Conservation (phyloP, 2,113 vertebrate species). For the Takifugu bimaculatus region DNA sequence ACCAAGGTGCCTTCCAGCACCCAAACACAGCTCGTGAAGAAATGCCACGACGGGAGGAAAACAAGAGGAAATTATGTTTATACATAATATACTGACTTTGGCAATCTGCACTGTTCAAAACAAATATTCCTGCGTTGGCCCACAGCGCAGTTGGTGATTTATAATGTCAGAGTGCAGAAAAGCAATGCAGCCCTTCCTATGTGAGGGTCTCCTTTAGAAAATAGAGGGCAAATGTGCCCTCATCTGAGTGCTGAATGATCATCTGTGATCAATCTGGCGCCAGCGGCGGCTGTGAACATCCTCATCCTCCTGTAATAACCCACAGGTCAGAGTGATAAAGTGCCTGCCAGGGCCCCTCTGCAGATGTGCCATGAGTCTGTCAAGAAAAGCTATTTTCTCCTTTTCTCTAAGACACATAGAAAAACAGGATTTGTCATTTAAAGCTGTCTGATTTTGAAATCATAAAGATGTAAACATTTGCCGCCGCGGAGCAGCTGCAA, state of each 20-base stretch:
- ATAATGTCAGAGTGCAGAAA: conserved; percentile 10
- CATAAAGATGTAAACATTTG: no score
- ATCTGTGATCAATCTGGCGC: conserved; percentile 8
- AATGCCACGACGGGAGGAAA: neutral
- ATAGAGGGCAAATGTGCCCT: conserved; percentile 14
- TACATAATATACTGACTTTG: neutral
- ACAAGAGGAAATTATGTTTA: conserved; percentile 2
- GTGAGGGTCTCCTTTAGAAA: conserved; percentile 4
- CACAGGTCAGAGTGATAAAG: conserved; percentile 28
- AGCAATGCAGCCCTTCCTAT: conserved; percentile 22
- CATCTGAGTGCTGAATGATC: conserved; percentile 12
- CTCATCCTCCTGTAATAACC: conserved; percentile 5
- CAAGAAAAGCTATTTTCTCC: no score
- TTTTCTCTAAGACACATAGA: neutral
- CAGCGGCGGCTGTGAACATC: conserved; percentile 2
- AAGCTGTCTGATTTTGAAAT: no score
- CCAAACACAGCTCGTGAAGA: neutral
- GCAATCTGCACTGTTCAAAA: neutral
- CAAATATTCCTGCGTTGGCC: neutral
- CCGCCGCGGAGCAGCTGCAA: no score
- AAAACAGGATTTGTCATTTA: no score
- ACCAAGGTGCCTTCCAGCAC: conserved; percentile 20
- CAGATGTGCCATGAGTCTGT: neutral
- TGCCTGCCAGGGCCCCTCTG: neutral
- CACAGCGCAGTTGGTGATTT: neutral